phyloP scores from a whole-genome alignment of 2,888 invertebrate genomes.

The Lapara coniferarum region DNA sequence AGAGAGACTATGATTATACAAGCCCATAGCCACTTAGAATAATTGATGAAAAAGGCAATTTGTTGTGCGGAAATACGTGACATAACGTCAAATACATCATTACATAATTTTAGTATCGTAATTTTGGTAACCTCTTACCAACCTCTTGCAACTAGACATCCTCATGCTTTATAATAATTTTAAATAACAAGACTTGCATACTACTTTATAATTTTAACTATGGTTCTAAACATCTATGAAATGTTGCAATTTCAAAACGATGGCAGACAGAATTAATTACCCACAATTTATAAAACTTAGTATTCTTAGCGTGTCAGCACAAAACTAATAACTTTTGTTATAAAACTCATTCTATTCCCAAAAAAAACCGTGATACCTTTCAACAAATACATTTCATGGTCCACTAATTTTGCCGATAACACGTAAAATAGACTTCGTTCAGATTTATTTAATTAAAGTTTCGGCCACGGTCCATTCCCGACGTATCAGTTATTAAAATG shows the following conservation, averaged over 20 bases:
- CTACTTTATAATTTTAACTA: no score
- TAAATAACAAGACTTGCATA: no score
- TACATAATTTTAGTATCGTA: not conserved
- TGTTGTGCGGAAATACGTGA: conserved; percentile 2
- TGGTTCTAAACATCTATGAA: no score
- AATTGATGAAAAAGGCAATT: conserved; percentile 6
- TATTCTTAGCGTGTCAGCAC: not conserved
- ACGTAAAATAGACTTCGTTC: not conserved
- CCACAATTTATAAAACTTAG: no score
- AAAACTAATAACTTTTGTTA: not conserved
- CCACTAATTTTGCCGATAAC: conserved; percentile 11
- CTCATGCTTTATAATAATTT: no score
- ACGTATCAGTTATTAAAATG: conserved; percentile 21
- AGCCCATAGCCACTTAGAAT: not conserved
- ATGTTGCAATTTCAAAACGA: no score
- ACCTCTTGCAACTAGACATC: no score
- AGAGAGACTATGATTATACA: no score
- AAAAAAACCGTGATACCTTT: not conserved
- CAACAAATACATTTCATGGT: conserved; percentile 14
- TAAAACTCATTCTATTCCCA: not conserved
- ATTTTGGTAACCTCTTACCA: no score
- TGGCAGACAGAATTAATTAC: no score
- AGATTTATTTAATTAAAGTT: conserved; percentile 17
- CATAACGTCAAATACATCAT: not conserved
- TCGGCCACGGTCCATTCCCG: conserved; percentile 10